phyloP scores from a whole-genome alignment of 1,140 invertebrate genomes.

The Aphis craccivora region DNA sequence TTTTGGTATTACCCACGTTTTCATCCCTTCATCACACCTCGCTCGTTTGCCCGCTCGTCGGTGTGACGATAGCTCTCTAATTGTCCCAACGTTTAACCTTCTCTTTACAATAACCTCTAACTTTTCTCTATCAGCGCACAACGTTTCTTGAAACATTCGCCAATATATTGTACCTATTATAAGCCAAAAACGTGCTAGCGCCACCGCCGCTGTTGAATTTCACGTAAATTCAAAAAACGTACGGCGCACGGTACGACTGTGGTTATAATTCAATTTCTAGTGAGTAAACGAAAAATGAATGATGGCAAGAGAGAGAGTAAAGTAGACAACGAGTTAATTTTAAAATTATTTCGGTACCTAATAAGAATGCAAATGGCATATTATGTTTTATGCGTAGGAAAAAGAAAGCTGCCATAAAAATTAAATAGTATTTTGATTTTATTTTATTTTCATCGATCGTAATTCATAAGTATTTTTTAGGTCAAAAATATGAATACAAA shows the following conservation, averaged over 20 bases:
- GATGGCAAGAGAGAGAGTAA: neutral
- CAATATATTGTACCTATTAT: neutral
- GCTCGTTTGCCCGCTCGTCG: neutral
- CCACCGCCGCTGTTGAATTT: neutral
- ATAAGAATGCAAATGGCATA: neutral
- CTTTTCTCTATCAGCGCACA: neutral
- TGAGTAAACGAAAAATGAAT: neutral
- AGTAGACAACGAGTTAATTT: neutral
- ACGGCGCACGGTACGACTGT: neutral
- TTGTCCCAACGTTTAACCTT: slow-evolving; percentile 1
- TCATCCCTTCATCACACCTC: neutral
- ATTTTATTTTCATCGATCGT: neutral
- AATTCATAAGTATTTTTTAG: neutral
- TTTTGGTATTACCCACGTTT: neutral
- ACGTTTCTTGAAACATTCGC: neutral
- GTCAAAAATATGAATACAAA: neutral
- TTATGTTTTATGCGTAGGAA: neutral
- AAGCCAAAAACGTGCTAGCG: neutral
- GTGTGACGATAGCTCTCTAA: slow-evolving; percentile 16
- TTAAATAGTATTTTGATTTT: neutral
- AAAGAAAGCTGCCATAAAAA: neutral
- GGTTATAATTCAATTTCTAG: neutral
- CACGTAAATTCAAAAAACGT: neutral
- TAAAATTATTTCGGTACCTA: neutral
- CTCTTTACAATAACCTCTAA: neutral